These are phyloP conservation scores for Romanogobio albipinnatus DNA, from an alignment of 2,113 vertebrate species.

Conservation along the genomic window DNA sequence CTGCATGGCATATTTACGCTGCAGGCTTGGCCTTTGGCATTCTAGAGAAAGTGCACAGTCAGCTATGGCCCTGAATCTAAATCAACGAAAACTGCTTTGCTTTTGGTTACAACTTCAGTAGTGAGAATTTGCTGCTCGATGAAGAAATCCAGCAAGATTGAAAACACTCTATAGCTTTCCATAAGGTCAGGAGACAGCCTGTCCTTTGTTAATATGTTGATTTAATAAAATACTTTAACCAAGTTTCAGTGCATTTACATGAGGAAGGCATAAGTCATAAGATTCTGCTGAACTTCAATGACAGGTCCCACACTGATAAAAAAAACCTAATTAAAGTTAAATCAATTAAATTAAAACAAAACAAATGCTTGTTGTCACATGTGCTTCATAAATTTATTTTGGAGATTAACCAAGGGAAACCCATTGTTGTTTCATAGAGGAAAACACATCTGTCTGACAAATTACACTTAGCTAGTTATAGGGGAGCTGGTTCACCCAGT, in stretches of 20 bases:
- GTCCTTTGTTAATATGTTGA: conserved; percentile 13
- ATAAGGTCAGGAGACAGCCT: not conserved
- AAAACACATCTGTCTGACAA: conserved; percentile 4
- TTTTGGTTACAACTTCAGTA: not conserved
- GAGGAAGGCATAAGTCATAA: conserved; percentile 43
- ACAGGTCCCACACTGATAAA: conserved; percentile 12
- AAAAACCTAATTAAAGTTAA: conserved; percentile 43
- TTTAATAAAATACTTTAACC: conserved; percentile 27
- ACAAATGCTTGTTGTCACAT: conserved; percentile 25
- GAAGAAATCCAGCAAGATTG: not conserved
- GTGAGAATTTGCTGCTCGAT: not conserved
- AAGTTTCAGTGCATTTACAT: conserved; percentile 28
- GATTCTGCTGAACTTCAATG: conserved; percentile 22
- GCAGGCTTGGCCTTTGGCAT: conserved; percentile 18
- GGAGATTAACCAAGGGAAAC: not conserved
- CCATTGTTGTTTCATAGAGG: not conserved
- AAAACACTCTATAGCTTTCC: not conserved
- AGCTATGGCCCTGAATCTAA: conserved; percentile 30
- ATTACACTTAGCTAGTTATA: not conserved
- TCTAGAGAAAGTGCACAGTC: conserved; percentile 20
- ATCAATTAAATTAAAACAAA: conserved; percentile 3
- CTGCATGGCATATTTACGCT: not conserved
- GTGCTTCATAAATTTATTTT: conserved; percentile 30
- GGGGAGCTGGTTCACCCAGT: not conserved
- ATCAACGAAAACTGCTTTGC: conserved; percentile 14